A percentile compares a stretch with the other conserved stretches of the same genome.
Evolutionary conservation across 1,140 invertebrate genomes (phyloP).

Genomic region (Drosophila kikkawai): DNA sequence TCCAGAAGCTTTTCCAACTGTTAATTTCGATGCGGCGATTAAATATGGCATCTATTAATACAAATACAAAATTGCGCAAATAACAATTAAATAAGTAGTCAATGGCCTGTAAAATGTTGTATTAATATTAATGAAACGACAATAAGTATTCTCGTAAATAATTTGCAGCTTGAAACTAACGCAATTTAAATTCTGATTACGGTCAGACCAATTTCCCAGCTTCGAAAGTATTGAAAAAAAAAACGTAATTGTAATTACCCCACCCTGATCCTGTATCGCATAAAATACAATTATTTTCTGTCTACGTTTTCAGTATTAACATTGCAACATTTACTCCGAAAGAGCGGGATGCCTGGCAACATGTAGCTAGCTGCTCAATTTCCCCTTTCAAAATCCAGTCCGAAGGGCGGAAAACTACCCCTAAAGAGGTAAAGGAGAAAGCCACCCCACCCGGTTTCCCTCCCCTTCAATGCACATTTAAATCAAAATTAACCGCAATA

Average conservation of each 20-base stretch:
- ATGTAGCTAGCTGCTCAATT: slow-evolving; percentile 30
- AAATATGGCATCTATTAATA: slow-evolving; percentile 27
- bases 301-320: neutral
- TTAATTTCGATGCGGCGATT: slow-evolving; percentile 41
- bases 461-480: slow-evolving; percentile 8
- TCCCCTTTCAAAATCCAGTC: slow-evolving; percentile 24
- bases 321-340: slow-evolving; percentile 52
- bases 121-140: slow-evolving; percentile 64
- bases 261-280: neutral
- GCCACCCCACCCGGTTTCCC: neutral
- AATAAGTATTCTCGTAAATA: slow-evolving; percentile 42
- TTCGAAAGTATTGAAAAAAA: slow-evolving; percentile 39
- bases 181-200: slow-evolving; percentile 52
- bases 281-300: slow-evolving; percentile 21
- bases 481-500: slow-evolving; percentile 63
- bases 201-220: slow-evolving; percentile 10
- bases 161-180: slow-evolving; percentile 30
- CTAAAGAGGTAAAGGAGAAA: neutral
- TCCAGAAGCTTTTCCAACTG: slow-evolving; percentile 31
- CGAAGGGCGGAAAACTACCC: slow-evolving; percentile 31
- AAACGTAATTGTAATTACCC: slow-evolving; percentile 46
- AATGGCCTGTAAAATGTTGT: slow-evolving; percentile 52
- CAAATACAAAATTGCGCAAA: slow-evolving; percentile 11
- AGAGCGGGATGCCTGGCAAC: slow-evolving; percentile 1
- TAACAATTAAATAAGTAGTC: slow-evolving; percentile 49